Percentiles rank a stretch among this genome's conserved stretches.
Conservation (phyloP, 2,113 vertebrate species). For the Porphyrio hochstetteri region DNA sequence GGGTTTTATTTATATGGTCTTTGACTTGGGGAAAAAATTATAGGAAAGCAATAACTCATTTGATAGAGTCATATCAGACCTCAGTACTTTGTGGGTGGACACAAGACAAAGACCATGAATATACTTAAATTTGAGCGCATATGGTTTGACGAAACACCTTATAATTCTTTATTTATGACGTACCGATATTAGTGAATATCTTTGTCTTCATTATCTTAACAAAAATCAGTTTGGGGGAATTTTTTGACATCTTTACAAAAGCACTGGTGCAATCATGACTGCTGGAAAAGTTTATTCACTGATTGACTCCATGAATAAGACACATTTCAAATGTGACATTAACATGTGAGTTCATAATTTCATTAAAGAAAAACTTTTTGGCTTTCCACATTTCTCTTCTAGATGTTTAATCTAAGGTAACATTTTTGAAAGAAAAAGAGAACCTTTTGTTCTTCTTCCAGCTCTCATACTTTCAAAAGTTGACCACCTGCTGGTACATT, state of each 20-base stretch:
- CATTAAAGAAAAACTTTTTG: neutral
- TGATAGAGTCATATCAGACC: neutral
- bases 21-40: neutral
- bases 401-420: neutral
- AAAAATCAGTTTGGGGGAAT: neutral
- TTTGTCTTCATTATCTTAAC: neutral
- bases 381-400: neutral
- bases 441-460: constrained; percentile 41
- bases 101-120: neutral
- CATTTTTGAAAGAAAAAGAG: neutral
- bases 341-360: neutral
- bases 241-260: neutral
- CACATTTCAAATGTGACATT: neutral
- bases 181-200: neutral
- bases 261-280: neutral
- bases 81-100: neutral
- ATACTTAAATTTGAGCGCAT: neutral
- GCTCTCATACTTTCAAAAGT: neutral
- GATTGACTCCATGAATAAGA: neutral
- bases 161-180: neutral
- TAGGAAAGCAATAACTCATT: neutral
- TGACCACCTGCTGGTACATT: neutral
- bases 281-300: neutral
- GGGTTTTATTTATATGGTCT: neutral
- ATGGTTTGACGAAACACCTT: neutral